Base-by-base conservation (phyloP, 2,888 invertebrate genomes). In the Agapetus fuscipes region DNA sequence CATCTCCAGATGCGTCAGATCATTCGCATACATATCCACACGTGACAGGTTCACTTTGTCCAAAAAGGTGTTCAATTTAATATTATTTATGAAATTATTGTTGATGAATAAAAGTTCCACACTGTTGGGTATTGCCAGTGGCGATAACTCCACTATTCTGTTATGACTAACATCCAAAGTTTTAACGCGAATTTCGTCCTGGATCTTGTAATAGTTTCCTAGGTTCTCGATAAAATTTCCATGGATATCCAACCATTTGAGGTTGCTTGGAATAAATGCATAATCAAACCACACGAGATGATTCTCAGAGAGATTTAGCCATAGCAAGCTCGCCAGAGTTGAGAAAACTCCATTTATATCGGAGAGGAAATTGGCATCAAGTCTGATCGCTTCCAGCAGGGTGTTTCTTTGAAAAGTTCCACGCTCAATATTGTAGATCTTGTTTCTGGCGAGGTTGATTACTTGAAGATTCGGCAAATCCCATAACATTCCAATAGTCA, bases 281-380 rank as follows among this genome's bases (percentile, higher is more conserved):
- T 88, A 91, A 62, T 91, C 91, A 63, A 93, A 91, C 87, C 88
- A 88, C 51, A 86, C 83, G 55, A 93, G 70, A 66, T 87, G 87
- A 70, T 91, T 91, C 66, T 88, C 87, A 27, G 89, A 89, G 35
- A 91, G 71, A 64, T 91, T 91, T 42, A 93, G 67, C 83, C 90
- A 84, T 55, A 88, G 66, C 44, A 93, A 70, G 50, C 83, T 84
- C n/a, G 83, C 78, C 17, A 93, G 70, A 41, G 87, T 83, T 24
- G 88, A 81, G 57, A 91, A 87, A 43, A 89, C 84, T 11, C 89
- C 89, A 62, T 91, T 90, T 54, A 93, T 84, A 58, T 91, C 88
- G 33, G 84, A 80, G 51, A 93, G 71, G 58, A 82, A 84, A 62
- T 93, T 93, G 45, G 85, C 85, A 57, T 93, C 91, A 50, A 93